phyloP scores from a whole-genome alignment of 2,888 invertebrate genomes.

The Caradrina clavipalpis region DNA sequence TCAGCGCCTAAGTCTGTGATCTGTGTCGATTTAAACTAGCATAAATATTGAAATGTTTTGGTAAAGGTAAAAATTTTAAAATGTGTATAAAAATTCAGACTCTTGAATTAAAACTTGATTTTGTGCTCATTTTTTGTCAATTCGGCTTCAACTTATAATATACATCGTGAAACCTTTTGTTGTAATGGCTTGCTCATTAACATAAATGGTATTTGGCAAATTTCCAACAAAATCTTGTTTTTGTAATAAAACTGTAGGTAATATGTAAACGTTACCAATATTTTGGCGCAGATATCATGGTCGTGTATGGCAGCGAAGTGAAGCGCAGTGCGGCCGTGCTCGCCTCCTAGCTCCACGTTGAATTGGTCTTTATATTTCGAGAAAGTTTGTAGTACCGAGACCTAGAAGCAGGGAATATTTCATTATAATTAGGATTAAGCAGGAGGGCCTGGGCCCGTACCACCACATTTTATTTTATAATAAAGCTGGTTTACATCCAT shows the following conservation, averaged over 20 bases:
- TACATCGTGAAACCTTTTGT: background rate
- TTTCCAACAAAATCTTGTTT: background rate
- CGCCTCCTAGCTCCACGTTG: conserved; percentile 94
- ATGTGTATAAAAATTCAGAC: background rate
- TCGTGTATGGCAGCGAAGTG: conserved; percentile 97
- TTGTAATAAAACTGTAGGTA: background rate
- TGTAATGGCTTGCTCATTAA: background rate
- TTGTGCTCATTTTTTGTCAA: background rate
- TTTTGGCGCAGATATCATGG: conserved; percentile 95
- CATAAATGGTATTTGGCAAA: background rate
- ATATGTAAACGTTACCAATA: conserved; percentile 91
- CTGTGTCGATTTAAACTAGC: conserved; percentile 82
- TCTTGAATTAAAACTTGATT: background rate
- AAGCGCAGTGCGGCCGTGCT: conserved; percentile 95
- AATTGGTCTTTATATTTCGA: conserved; percentile 93
- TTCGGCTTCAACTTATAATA: background rate
- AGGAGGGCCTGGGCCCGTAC: background rate
- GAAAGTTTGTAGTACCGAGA: conserved; percentile 93
- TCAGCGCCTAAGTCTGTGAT: conserved; percentile 95
- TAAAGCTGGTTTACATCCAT: no score
- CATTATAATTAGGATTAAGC: background rate
- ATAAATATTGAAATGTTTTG: conserved; percentile 23
- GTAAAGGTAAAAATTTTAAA: background rate
- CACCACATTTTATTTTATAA: no score
- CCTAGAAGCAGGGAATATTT: conserved; percentile 75